These are phyloP conservation scores for Hoplodrina ambigua DNA, from an alignment of 2,888 invertebrate species.

Conservation along the genomic window DNA sequence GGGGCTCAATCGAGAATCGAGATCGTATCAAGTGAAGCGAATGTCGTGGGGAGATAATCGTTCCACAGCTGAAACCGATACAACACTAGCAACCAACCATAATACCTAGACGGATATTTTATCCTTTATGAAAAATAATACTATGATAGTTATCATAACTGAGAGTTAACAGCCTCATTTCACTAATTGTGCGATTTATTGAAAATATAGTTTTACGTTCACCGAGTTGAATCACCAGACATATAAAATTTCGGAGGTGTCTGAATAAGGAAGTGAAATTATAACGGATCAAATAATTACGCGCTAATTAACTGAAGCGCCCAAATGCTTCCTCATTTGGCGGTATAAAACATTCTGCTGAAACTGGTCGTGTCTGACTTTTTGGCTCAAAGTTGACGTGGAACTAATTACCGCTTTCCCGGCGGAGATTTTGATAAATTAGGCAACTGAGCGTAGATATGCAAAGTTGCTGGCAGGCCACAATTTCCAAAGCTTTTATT, in stretches of 20 bases:
- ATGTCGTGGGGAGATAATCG: constrained; percentile 56
- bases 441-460: constrained; percentile 5
- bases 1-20: constrained; percentile 57
- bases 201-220: constrained; percentile 15
- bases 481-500: constrained; percentile 19
- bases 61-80: constrained; percentile 51
- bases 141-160: neutral
- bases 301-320: constrained; percentile 23
- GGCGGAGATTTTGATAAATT: constrained; percentile 28
- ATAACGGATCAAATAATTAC: constrained; percentile 24
- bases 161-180: constrained; percentile 14
- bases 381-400: constrained; percentile 8
- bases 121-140: constrained; percentile 14
- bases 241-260: constrained; percentile 9
- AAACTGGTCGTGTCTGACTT: neutral
- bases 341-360: constrained; percentile 10
- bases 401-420: constrained; percentile 9
- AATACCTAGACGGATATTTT: constrained; percentile 13
- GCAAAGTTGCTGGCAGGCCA: constrained; percentile 24
- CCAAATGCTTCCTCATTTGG: constrained; percentile 17
- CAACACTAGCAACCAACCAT: constrained; percentile 25
- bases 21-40: constrained; percentile 64
- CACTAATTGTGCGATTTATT: constrained; percentile 1
- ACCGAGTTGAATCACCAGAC: neutral
- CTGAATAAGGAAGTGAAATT: constrained; percentile 25